These are phyloP conservation scores for Cheirogaleus medius DNA, from an alignment of 2,113 vertebrate species.

Conservation along the genomic window DNA sequence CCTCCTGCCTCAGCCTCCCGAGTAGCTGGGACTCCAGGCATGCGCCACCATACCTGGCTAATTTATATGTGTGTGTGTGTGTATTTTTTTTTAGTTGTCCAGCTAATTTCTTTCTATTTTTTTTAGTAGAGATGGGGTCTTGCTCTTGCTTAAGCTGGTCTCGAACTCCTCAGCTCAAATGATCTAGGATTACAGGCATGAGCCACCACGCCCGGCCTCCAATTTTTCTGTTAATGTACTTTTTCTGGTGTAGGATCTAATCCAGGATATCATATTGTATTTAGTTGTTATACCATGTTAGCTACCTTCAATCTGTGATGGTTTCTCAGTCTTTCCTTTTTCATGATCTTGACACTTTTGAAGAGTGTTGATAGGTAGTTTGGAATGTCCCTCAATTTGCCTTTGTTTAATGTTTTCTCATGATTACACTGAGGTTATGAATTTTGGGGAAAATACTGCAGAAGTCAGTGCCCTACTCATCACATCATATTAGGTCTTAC, in stretches of 20 bases:
- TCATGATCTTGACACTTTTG: slow-evolving; percentile 3
- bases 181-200: no score
- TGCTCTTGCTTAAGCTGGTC: no score
- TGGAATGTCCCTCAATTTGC: neutral
- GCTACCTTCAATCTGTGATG: neutral
- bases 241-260: neutral
- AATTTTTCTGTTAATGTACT: neutral
- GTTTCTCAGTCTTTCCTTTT: neutral
- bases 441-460: neutral
- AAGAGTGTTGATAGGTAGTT: neutral
- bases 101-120: no score
- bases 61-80: no score
- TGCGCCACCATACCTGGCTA: no score
- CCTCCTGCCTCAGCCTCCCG: no score
- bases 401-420: slow-evolving; percentile 7
- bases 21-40: no score
- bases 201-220: neutral
- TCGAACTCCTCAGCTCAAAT: no score
- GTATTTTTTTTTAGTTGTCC: no score
- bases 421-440: neutral
- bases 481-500: no score
- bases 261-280: neutral
- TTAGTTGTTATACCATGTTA: neutral
- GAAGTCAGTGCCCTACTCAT: neutral
- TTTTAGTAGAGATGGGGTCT: no score